Evolutionary conservation across 2,888 invertebrate genomes (phyloP).

Genomic region (Coleophora deauratella): DNA sequence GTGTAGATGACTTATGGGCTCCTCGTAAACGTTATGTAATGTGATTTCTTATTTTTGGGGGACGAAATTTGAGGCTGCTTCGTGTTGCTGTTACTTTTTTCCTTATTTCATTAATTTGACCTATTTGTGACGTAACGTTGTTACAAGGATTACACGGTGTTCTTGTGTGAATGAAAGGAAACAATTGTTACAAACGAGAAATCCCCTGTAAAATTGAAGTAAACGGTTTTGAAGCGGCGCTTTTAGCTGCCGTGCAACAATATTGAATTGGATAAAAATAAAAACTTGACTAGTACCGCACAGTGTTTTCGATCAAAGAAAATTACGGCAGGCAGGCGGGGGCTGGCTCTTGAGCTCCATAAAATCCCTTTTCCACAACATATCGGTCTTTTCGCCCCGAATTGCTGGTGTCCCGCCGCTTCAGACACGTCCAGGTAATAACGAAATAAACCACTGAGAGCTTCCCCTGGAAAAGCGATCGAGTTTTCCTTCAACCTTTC

Average conservation of each 20-base stretch:
- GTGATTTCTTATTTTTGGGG: constrained; percentile 28
- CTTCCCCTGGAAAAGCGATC: constrained; percentile 71
- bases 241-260: constrained; percentile 41
- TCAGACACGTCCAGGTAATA: constrained; percentile 73
- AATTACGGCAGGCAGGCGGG: constrained; percentile 52
- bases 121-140: no score
- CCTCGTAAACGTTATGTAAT: constrained; percentile 42
- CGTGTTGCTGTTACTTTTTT: no score
- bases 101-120: no score
- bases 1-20: constrained; percentile 41
- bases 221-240: constrained; percentile 27
- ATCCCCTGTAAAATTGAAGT: constrained; percentile 15
- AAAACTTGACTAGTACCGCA: constrained; percentile 50
- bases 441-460: constrained; percentile 74
- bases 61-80: background rate
- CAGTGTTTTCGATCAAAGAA: constrained; percentile 66
- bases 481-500: constrained; percentile 69
- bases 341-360: constrained; percentile 47
- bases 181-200: constrained; percentile 15
- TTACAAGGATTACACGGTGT: no score
- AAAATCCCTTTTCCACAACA: constrained; percentile 67
- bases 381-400: constrained; percentile 67
- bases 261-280: constrained; percentile 63
- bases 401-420: constrained; percentile 68
- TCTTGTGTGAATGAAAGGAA: background rate